Base-by-base conservation (phyloP, 2,888 invertebrate species). In the Gnatocerus cornutus region DNA sequence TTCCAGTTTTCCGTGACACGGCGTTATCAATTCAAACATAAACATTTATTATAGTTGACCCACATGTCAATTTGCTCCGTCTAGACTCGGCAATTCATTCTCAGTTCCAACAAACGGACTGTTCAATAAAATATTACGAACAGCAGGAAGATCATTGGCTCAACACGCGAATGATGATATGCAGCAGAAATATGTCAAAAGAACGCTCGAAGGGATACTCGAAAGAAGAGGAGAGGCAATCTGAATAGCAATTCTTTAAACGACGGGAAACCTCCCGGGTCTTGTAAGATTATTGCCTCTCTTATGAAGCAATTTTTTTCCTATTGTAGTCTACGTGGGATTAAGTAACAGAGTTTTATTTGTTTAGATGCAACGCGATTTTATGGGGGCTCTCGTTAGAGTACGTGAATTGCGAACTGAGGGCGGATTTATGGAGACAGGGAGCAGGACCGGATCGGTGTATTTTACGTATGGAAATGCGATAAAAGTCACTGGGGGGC, bases 241-340 rank as follows among this genome's bases (percentile, higher is more conserved):
- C 71, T 71, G 69, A 73, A 71, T 70, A 65, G 69, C 71, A 73
- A 73, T 73, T 73, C 73, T 71, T 73, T 71, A 71, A 73, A 73
- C 71, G 71, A 69, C 68, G 21, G 52, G 45, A 71, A 70, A 39
- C 70, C 73, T 69, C 73, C 66, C 65, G 71, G 68, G 71, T 48
- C 71, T 65, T 73, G 73, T 73, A 73, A 70, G 73, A 71, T 71
- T 68, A 71, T 71, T 67, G 67, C 71, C 67, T 50, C 70, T 56
- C 71, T 67, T 71, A 71, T 71, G 67, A 67, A 71, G 63, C 71
- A 67, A 71, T 71, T 67, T 71, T 48, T 70, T 71, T 63, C 67
- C 63, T 50, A 68, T 68, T 68, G 68, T 56, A 62, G 59, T 50
- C 67, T 43, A 46, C 39, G 52, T 13, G 63, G 63, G 64, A 64